Percentiles rank a stretch among this genome's conserved stretches.
Conservation (phyloP, 2,888 invertebrate genomes). For the Drosophila austrosaltans region DNA sequence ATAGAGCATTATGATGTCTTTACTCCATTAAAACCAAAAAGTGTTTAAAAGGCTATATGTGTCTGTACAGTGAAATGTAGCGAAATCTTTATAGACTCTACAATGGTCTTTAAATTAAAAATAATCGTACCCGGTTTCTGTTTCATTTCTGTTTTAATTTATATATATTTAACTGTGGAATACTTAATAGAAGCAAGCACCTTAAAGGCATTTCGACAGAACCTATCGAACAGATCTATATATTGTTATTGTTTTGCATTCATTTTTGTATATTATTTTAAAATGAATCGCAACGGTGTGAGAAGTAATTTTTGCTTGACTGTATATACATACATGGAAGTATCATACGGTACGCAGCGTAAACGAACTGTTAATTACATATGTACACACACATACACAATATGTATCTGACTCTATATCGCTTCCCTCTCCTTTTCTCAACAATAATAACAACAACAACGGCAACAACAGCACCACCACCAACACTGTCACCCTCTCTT, state of each 20-base stretch:
- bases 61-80: constrained; percentile 3
- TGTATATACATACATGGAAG: constrained; percentile 37
- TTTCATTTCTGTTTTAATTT: no score
- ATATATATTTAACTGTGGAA: no score
- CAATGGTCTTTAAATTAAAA: no score
- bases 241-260: no score
- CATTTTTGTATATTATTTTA: no score
- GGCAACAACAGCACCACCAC: neutral
- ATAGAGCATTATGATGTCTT: neutral
- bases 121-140: no score
- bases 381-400: constrained; percentile 29
- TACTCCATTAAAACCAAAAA: neutral
- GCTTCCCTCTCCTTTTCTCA: neutral
- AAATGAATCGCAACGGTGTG: neutral
- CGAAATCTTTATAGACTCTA: no score
- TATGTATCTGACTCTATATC: constrained; percentile 13
- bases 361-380: constrained; percentile 75
- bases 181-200: no score
- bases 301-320: neutral
- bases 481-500: constrained; percentile 4
- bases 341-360: constrained; percentile 66
- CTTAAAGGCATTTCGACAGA: no score
- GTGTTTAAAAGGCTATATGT: neutral
- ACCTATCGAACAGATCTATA: no score
- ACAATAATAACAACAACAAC: neutral